Conservation (phyloP, 2,113 vertebrate species). For the Ciconia stormi region DNA sequence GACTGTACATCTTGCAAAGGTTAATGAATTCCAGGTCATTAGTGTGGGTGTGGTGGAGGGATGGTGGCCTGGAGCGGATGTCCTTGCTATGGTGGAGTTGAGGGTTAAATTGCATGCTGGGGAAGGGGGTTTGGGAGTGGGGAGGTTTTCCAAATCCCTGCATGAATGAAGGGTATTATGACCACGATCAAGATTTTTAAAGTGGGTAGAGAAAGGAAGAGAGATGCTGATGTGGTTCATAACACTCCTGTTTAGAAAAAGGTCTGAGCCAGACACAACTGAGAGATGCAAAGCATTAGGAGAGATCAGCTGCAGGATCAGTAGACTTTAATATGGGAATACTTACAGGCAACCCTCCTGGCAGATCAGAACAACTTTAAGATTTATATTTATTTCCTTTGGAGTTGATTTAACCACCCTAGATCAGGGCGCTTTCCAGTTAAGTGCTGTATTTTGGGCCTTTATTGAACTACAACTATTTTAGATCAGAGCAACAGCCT, state of each 20-base stretch:
- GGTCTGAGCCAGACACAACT: neutral
- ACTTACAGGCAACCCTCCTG: neutral
- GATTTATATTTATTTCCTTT: neutral
- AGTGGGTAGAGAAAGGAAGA: neutral
- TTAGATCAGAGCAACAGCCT: neutral
- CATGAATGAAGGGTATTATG: neutral
- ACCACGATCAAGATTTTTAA: neutral
- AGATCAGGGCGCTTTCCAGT: neutral
- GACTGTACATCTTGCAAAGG: neutral
- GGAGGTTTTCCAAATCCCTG: neutral
- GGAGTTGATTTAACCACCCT: neutral
- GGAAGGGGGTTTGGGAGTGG: neutral
- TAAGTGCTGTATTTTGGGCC: neutral
- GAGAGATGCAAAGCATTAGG: neutral
- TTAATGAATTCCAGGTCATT: neutral
- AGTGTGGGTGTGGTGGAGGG: neutral
- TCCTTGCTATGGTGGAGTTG: neutral
- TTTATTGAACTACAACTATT: neutral
- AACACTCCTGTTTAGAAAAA: neutral
- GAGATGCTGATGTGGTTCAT: neutral
- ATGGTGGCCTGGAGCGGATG: neutral
- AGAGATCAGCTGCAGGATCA: neutral
- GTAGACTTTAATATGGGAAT: neutral
- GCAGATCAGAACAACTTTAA: neutral
- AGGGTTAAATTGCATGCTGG: neutral